Conservation (phyloP, 2,113 vertebrate species). For the Aspiorhynchus laticeps region DNA sequence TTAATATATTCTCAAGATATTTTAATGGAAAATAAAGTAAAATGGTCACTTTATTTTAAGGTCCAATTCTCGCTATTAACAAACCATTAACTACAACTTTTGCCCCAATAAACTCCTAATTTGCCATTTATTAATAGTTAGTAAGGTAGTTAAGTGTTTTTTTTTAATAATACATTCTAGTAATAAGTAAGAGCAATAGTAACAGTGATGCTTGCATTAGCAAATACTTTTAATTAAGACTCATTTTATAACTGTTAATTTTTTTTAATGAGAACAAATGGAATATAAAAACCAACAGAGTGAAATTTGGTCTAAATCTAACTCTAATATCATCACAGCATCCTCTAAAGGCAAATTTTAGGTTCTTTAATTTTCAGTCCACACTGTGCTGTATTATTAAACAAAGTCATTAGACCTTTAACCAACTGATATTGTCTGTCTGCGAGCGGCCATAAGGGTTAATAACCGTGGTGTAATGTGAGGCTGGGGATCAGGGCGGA, state of each 20-base stretch:
- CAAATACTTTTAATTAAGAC: neutral
- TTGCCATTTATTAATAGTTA: too few relatives aligned
- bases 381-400: slow-evolving; percentile 27
- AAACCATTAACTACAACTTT: too few relatives aligned
- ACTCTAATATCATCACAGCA: neutral
- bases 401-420: slow-evolving; percentile 32
- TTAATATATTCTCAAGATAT: neutral
- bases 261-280: neutral
- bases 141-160: too few relatives aligned
- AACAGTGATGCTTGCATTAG: neutral
- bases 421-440: slow-evolving; percentile 27
- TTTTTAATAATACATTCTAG: neutral
- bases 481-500: neutral
- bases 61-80: too few relatives aligned
- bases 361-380: neutral
- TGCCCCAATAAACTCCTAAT: too few relatives aligned
- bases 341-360: neutral
- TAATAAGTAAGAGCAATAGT: neutral
- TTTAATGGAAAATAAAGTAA: neutral
- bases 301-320: neutral
- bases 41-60: too few relatives aligned
- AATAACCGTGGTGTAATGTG: slow-evolving; percentile 26
- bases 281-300: neutral
- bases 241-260: neutral
- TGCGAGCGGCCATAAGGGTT: slow-evolving; percentile 16